Base-by-base conservation (phyloP, 2,797 vertebrate species). In the Lithobates pipiens region DNA sequence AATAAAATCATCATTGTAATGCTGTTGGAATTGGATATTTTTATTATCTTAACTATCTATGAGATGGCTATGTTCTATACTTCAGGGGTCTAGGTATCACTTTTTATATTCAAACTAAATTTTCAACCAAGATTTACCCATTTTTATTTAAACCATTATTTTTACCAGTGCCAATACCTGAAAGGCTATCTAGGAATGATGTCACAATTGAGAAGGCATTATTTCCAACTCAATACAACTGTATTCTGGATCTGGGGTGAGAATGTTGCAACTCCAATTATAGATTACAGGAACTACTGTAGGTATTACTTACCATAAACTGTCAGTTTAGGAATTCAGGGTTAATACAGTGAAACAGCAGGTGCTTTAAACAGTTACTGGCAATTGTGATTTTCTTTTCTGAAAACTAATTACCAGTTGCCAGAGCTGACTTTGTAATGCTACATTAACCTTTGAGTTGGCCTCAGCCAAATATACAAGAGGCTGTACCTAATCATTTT, bases 361-460 rank as follows among this genome's bases (percentile, higher is more conserved):
- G 18, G 25, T 5, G 9, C 16, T 18, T 65, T 67, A 61, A 61
- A 77, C n/a, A 68, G 10, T 80, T 80, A 71, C 68, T 80, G 77
- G 39, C 46, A 61, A 36, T 71, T 54, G 50, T 46, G 44, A 32
- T 21, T 73, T 73, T 72, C 23, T 79, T 72, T 42, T 54, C 67
- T 73, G 46, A 50, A 73, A 82, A 32, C 21, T 42, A 72, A 73
- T 73, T 73, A 63, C 1, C 69, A 82, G 29, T 73, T 82, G 29
- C 50, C 50, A 61, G 80, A 82, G 74, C 5, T 10, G 10, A 21
- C 23, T 27, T 63, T 15, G 18, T 39, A 61, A 82, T 82, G 69
- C 69, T 73, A 21, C 46, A 73, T 82, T 73, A 82, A 39, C 50
- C 50, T 57, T 39, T 73, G 46, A 10, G 36, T 73, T 73, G 70